phyloP scores from a whole-genome alignment of 2,797 vertebrate species.

The Acestrorhynchus altus region DNA sequence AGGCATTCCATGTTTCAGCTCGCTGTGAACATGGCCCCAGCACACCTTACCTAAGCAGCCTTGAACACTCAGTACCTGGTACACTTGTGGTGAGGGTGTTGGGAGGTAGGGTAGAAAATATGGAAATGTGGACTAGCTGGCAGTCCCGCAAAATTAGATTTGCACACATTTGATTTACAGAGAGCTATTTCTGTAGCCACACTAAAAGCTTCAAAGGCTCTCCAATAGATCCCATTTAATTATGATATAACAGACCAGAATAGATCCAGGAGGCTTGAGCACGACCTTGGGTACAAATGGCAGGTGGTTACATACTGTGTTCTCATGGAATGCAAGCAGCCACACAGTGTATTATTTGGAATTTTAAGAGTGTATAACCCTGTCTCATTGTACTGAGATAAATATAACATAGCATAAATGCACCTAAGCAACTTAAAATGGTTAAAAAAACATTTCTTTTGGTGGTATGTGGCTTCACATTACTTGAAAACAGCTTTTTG shows the following conservation, averaged over 20 bases:
- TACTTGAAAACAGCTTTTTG: too few relatives aligned
- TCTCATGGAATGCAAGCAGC: constrained; percentile 34
- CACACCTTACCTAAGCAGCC: neutral
- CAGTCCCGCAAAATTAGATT: neutral
- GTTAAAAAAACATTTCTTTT: too few relatives aligned
- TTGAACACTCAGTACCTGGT: neutral
- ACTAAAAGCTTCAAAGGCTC: constrained; percentile 62
- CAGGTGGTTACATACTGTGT: constrained; percentile 62
- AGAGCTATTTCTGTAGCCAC: constrained; percentile 48
- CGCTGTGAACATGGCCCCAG: neutral
- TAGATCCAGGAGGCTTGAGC: constrained; percentile 50
- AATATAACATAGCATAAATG: neutral
- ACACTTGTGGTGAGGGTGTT: neutral
- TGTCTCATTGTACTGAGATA: neutral
- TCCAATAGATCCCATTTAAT: constrained; percentile 71
- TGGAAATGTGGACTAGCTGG: neutral
- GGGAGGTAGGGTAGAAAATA: neutral
- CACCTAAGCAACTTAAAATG: constrained; percentile 14
- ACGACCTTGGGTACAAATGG: constrained; percentile 69
- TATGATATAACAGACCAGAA: constrained; percentile 65
- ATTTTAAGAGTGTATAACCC: neutral
- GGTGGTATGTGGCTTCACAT: too few relatives aligned
- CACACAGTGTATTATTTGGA: constrained; percentile 25
- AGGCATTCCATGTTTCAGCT: neutral
- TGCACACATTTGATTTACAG: neutral